phyloP scores from a whole-genome alignment of 1,140 invertebrate genomes.

The Cardiocondyla obscurior region DNA sequence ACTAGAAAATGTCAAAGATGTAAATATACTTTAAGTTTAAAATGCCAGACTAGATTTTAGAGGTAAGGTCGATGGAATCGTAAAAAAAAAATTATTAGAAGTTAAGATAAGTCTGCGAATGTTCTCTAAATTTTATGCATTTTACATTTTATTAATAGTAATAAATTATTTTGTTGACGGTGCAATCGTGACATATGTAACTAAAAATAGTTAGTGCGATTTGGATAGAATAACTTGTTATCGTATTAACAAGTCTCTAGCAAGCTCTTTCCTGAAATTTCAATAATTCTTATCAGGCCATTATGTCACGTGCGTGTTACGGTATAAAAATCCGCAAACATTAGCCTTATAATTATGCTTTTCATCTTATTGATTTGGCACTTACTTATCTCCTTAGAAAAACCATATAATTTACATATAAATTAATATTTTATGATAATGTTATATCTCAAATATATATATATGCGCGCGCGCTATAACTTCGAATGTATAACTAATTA shows the following conservation, averaged over 20 bases:
- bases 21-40: neutral
- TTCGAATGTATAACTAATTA: neutral
- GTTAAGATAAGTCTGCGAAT: neutral
- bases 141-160: neutral
- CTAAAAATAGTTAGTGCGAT: slow-evolving; percentile 8
- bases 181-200: neutral
- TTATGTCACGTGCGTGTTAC: slow-evolving; percentile 13
- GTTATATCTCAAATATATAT: neutral
- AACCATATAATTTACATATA: slow-evolving; percentile 2
- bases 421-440: slow-evolving; percentile 8
- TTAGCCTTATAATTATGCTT: neutral
- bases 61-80: neutral
- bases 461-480: too few relatives aligned
- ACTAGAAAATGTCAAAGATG: neutral
- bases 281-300: neutral
- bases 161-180: neutral
- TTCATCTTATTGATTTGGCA: slow-evolving; percentile 14
- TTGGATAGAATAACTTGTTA: neutral
- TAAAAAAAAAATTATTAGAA: neutral
- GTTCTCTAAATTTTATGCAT: neutral
- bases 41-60: neutral
- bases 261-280: neutral
- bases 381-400: neutral
- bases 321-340: slow-evolving; percentile 3
- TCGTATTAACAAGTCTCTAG: neutral